Percentiles rank a stretch among this genome's conserved stretches.
phyloP scores from a whole-genome alignment of 2,888 invertebrate species.

The Tiliacea citrago region DNA sequence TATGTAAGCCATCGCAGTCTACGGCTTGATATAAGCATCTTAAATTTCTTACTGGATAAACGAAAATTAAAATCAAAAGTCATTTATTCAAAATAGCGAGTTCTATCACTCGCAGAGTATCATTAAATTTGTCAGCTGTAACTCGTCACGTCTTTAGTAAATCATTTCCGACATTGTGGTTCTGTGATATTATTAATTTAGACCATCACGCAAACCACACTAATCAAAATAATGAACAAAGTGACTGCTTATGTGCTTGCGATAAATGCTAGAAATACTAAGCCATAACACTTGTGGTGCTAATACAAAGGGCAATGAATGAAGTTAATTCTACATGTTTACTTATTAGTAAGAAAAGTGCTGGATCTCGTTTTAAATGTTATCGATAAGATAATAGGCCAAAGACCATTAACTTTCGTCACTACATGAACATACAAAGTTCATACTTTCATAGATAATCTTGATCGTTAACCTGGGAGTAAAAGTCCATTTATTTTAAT shows the following conservation, averaged over 20 bases:
- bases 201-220: not conserved
- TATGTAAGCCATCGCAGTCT: not conserved
- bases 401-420: not conserved
- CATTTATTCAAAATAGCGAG: too few relatives aligned
- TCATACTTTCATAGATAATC: constrained; percentile 5
- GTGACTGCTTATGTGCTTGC: not conserved
- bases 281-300: not conserved
- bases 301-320: not conserved
- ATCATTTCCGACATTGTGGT: not conserved
- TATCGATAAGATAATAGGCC: constrained; percentile 23
- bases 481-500: not conserved
- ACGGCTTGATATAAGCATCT: not conserved
- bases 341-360: not conserved
- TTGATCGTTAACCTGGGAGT: constrained; percentile 4
- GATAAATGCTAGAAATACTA: not conserved
- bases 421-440: not conserved
- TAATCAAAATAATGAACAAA: too few relatives aligned
- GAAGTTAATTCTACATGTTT: not conserved
- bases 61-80: too few relatives aligned
- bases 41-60: too few relatives aligned
- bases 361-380: not conserved
- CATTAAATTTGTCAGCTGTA: not conserved
- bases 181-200: not conserved
- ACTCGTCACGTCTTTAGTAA: not conserved
- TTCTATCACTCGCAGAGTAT: too few relatives aligned